Conservation (phyloP, 2,888 invertebrate genomes). For the Cosmia pyralina region DNA sequence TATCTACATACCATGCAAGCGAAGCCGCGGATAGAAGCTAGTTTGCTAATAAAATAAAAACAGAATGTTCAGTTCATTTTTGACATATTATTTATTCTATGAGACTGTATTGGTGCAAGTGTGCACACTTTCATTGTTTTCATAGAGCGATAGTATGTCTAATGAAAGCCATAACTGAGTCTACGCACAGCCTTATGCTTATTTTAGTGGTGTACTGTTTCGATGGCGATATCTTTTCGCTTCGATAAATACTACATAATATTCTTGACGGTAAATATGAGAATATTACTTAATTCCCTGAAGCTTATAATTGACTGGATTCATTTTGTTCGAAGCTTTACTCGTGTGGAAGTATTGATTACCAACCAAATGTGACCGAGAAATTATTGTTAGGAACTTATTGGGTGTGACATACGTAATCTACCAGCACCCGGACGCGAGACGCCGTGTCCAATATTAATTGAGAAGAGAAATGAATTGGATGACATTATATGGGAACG, state of each 20-base stretch:
- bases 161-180: too few relatives aligned
- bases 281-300: constrained; percentile 2
- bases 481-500: not conserved
- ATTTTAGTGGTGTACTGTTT: not conserved
- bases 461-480: not conserved
- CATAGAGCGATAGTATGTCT: too few relatives aligned
- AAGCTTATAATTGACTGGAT: constrained; percentile 30
- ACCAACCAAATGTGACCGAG: constrained; percentile 2
- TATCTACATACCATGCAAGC: too few relatives aligned
- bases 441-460: not conserved
- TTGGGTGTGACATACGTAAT: not conserved
- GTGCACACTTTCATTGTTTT: too few relatives aligned
- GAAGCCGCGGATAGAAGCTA: too few relatives aligned
- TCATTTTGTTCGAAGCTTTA: constrained; percentile 11
- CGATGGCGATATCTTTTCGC: constrained; percentile 4
- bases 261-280: constrained; percentile 11
- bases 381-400: constrained; percentile 3
- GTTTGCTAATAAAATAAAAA: too few relatives aligned
- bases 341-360: constrained; percentile 14
- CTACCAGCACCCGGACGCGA: not conserved
- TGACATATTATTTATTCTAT: too few relatives aligned
- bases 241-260: constrained; percentile 18
- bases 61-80: too few relatives aligned
- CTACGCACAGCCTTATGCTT: not conserved
- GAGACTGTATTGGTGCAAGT: too few relatives aligned